Percentiles rank a stretch among this genome's conserved stretches.
phyloP scores from a whole-genome alignment of 2,797 vertebrate species.

The Amphiprion clarkii region DNA sequence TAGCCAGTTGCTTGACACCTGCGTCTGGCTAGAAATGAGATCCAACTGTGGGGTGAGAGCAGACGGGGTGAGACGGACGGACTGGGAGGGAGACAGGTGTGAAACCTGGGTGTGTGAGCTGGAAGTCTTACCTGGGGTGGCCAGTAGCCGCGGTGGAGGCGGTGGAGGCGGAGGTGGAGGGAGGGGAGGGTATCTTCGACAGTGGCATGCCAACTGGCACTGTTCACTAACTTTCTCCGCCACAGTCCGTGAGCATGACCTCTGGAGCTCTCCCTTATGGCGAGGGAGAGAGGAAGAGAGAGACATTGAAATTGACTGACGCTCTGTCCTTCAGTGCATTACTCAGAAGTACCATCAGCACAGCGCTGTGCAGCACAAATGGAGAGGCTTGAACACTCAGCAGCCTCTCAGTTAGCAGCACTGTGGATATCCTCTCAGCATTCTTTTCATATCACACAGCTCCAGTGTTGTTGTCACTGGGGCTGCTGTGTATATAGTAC shows the following conservation, averaged over 20 bases:
- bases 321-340: constrained; percentile 57
- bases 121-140: constrained; percentile 79
- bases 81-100: constrained; percentile 48
- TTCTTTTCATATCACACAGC: constrained; percentile 65
- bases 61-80: constrained; percentile 50
- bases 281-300: constrained; percentile 71
- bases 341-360: constrained; percentile 68
- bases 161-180: constrained; percentile 95
- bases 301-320: constrained; percentile 59
- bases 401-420: constrained; percentile 54
- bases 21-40: constrained; percentile 33
- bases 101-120: constrained; percentile 33
- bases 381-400: constrained; percentile 65
- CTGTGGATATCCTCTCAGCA: constrained; percentile 69
- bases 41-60: constrained; percentile 40
- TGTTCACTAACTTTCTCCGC: constrained; percentile 89
- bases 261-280: constrained; percentile 93
- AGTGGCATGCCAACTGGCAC: constrained; percentile 93
- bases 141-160: constrained; percentile 84
- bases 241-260: constrained; percentile 92
- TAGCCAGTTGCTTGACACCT: constrained; percentile 48
- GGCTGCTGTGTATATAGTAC: constrained; percentile 73
- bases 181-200: constrained; percentile 92
- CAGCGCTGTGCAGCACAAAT: constrained; percentile 63
- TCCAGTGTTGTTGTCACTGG: constrained; percentile 67